Percentiles rank a stretch among this genome's conserved stretches.
These are phyloP conservation scores for Salvator merianae DNA, from an alignment of 2,113 vertebrate species.

Conservation along the genomic window DNA sequence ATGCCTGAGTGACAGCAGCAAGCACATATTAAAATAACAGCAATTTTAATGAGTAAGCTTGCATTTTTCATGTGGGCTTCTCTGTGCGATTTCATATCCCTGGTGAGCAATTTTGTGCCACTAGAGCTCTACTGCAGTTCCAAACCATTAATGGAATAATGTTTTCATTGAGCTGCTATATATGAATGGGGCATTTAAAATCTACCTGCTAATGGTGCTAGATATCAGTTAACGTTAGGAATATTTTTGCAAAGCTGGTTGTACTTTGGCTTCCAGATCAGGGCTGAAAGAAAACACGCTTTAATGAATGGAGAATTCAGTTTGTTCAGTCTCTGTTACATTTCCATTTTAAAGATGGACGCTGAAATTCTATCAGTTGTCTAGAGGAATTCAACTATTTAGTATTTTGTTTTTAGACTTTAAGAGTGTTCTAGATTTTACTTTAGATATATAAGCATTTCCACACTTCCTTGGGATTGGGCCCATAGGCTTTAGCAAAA, in stretches of 20 bases:
- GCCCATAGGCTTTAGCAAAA: not conserved
- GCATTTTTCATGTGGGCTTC: slow-evolving; percentile 60
- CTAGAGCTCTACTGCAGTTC: slow-evolving; percentile 61
- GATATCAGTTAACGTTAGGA: slow-evolving; percentile 21
- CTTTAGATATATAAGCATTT: not conserved
- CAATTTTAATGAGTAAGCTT: slow-evolving; percentile 65
- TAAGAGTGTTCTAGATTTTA: not conserved
- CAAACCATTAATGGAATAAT: slow-evolving; percentile 64
- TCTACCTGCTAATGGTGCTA: slow-evolving; percentile 34
- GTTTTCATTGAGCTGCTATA: slow-evolving; percentile 54
- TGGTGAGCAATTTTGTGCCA: slow-evolving; percentile 63
- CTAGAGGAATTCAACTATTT: not conserved
- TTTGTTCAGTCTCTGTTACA: not conserved
- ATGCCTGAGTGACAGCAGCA: slow-evolving; percentile 59
- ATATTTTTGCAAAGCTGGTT: not conserved
- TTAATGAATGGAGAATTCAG: not conserved
- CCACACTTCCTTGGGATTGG: not conserved
- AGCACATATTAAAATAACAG: slow-evolving; percentile 62
- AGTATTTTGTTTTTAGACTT: too few relatives aligned
- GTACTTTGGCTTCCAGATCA: not conserved
- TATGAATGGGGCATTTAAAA: slow-evolving; percentile 43
- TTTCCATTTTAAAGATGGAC: not conserved
- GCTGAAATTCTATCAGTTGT: not conserved
- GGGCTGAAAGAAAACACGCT: not conserved
- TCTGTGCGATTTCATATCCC: slow-evolving; percentile 61